Evolutionary conservation across 2,888 invertebrate species (phyloP).

Genomic region (Pollenia griseotomentosa): DNA sequence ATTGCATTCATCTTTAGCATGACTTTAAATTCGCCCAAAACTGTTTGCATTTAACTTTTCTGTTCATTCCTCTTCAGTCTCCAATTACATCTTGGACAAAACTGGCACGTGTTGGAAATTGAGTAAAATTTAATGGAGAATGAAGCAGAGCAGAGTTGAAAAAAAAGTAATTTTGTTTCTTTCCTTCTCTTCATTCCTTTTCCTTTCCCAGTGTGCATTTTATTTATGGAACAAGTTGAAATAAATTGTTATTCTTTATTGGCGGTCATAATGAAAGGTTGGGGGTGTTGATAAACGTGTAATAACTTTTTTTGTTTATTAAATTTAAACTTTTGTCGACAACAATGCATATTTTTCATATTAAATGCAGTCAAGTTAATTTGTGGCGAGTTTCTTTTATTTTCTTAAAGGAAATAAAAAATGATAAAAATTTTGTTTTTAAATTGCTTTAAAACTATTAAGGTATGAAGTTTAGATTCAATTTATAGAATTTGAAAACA

Average conservation of each 20-base stretch:
- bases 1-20: not conserved
- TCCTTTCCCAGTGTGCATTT: not conserved
- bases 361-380: constrained; percentile 39
- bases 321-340: constrained; percentile 48
- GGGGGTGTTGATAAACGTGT: constrained; percentile 53
- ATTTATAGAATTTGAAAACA: too few species aligned
- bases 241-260: constrained; percentile 54
- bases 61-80: constrained; percentile 12
- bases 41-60: not conserved
- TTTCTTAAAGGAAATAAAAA: too few species aligned
- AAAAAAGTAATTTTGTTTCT: constrained; percentile 12
- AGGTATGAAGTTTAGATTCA: too few species aligned
- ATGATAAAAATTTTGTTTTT: too few species aligned
- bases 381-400: constrained; percentile 18
- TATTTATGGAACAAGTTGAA: constrained; percentile 32
- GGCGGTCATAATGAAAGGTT: constrained; percentile 33
- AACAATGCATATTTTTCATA: constrained; percentile 40
- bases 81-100: constrained; percentile 5
- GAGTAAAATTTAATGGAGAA: not conserved
- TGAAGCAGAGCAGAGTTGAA: not conserved
- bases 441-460: too few species aligned
- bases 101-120: constrained; percentile 60
- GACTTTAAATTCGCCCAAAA: not conserved
- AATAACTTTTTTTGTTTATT: constrained; percentile 31
- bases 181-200: not conserved